Conservation (phyloP, 1,140 invertebrate species). For the Globodera rostochiensis region DNA sequence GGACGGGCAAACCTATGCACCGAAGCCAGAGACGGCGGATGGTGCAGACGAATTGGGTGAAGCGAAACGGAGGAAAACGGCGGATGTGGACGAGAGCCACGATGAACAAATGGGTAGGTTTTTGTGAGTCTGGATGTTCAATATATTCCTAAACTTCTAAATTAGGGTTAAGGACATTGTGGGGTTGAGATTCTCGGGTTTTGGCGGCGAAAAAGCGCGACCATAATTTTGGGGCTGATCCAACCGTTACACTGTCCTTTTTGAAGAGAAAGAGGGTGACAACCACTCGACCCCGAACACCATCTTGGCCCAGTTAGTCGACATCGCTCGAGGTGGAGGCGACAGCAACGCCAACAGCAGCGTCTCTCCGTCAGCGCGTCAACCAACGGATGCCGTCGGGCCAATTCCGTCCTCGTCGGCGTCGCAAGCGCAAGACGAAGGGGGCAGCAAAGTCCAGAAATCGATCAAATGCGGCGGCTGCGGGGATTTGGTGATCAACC, state of each 20-base stretch:
- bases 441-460: background rate
- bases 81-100: background rate
- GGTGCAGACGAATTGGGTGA: background rate
- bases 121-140: no score
- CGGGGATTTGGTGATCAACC: constrained; percentile 27
- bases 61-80: background rate
- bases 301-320: constrained; percentile 26
- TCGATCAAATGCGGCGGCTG: constrained; percentile 27
- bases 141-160: no score
- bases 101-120: background rate
- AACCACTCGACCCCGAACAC: constrained; percentile 16
- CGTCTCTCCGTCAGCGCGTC: background rate
- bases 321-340: constrained; percentile 13
- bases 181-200: no score
- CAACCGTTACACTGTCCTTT: background rate
- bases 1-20: background rate
- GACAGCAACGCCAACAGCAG: constrained; percentile 5
- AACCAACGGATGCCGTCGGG: background rate
- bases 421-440: background rate
- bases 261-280: constrained; percentile 10
- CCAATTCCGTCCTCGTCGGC: background rate
- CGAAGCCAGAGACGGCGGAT: background rate
- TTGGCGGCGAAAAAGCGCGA: no score
- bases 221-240: no score
- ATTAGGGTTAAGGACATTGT: no score